Evolutionary conservation across 2,113 vertebrate species (phyloP).

Genomic region (Phylloscopus trochilus): DNA sequence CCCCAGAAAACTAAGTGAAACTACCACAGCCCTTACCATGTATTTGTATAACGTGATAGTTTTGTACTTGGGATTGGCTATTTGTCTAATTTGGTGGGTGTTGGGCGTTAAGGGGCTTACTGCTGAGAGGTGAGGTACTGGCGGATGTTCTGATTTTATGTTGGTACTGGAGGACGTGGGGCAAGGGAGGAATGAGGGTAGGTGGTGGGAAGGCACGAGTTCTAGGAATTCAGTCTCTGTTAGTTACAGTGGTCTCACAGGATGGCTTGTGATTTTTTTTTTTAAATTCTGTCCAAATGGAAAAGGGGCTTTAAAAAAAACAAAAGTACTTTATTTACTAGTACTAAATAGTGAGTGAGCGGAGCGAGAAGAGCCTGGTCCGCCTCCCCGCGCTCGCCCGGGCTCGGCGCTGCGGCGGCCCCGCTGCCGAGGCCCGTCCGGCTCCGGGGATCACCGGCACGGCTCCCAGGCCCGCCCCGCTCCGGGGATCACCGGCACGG

Average conservation of each 20-base stretch:
- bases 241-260: not conserved
- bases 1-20: not conserved
- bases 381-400: rapidly evolving
- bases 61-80: rapidly evolving
- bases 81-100: not conserved
- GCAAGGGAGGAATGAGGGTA: not conserved
- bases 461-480: not conserved
- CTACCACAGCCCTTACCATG: rapidly evolving
- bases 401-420: not conserved
- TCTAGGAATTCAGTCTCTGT: not conserved
- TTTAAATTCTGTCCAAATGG: not conserved
- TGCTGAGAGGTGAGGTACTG: not conserved
- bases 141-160: not conserved
- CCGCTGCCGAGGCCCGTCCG: not conserved
- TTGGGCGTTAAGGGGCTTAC: not conserved
- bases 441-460: too few species aligned
- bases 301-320: not conserved
- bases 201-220: not conserved
- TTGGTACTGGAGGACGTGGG: rapidly evolving
- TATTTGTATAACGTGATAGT: not conserved
- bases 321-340: not conserved
- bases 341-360: not conserved
- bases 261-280: not conserved
- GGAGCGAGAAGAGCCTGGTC: too few species aligned
- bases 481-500: too few species aligned